These are phyloP conservation scores for Camponotus vicinus DNA, from an alignment of 1,140 invertebrate genomes.

Conservation along the genomic window DNA sequence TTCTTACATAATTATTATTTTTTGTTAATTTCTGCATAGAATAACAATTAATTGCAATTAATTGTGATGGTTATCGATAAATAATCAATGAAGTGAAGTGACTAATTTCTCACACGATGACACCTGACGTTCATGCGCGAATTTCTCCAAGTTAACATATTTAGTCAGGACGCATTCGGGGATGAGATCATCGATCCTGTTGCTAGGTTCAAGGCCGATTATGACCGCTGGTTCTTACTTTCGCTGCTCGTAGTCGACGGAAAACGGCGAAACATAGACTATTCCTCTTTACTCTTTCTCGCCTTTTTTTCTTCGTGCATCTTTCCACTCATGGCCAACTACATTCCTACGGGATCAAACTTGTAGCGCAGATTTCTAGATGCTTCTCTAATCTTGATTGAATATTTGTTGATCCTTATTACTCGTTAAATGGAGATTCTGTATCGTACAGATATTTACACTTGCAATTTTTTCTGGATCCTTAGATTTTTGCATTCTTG, in stretches of 20 bases:
- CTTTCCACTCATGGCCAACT: slow-evolving; percentile 74
- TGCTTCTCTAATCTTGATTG: neutral
- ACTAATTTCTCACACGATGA: neutral
- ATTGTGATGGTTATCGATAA: neutral
- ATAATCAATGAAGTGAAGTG: neutral
- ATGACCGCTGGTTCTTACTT: slow-evolving; percentile 55
- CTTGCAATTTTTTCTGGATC: neutral
- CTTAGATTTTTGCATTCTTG: neutral
- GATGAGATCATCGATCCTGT: slow-evolving; percentile 72
- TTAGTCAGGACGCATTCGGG: slow-evolving; percentile 60
- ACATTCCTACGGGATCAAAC: slow-evolving; percentile 76
- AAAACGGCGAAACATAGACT: slow-evolving; percentile 48
- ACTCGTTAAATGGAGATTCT: neutral
- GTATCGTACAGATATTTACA: neutral
- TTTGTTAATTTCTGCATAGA: no score
- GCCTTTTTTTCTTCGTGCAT: slow-evolving; percentile 66
- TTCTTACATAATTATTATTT: no score
- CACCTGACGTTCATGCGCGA: neutral
- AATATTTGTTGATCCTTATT: slow-evolving; percentile 3
- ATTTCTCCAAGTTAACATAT: slow-evolving; percentile 27
- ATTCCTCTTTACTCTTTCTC: slow-evolving; percentile 45
- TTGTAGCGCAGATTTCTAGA: slow-evolving; percentile 48
- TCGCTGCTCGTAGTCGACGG: slow-evolving; percentile 59
- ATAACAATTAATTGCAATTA: neutral
- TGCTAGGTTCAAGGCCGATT: slow-evolving; percentile 72